phyloP scores from a whole-genome alignment of 2,888 invertebrate species.

The Gandaritis pyraliata region DNA sequence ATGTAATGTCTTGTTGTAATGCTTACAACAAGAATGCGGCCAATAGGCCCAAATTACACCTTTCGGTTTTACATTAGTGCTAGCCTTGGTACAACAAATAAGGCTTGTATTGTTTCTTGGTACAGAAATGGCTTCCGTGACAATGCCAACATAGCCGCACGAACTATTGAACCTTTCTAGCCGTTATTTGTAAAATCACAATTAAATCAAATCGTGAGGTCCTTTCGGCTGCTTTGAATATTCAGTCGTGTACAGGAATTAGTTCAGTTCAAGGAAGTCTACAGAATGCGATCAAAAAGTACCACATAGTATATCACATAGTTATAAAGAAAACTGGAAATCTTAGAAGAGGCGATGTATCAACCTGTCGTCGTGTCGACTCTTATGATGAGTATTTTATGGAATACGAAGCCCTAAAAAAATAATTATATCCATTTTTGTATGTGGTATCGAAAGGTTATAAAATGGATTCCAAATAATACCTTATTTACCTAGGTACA shows the following conservation, averaged over 20 bases:
- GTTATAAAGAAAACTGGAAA: too few relatives aligned
- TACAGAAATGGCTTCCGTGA: slow-evolving; percentile 66
- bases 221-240: slow-evolving; percentile 56
- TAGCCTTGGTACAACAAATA: slow-evolving; percentile 52
- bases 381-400: too few relatives aligned
- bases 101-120: slow-evolving; percentile 44
- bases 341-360: too few relatives aligned
- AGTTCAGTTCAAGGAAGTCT: slow-evolving; percentile 30
- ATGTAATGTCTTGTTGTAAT: background rate
- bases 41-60: slow-evolving; percentile 47
- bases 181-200: slow-evolving; percentile 43
- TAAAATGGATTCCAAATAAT: too few relatives aligned
- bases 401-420: too few relatives aligned
- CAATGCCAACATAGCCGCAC: slow-evolving; percentile 53
- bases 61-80: slow-evolving; percentile 57
- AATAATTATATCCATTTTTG: too few relatives aligned
- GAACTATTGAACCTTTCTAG: slow-evolving; percentile 49
- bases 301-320: too few relatives aligned
- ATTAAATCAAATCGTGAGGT: slow-evolving; percentile 49
- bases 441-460: too few relatives aligned
- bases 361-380: too few relatives aligned
- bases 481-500: too few relatives aligned
- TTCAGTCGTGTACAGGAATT: slow-evolving; percentile 36
- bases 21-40: slow-evolving; percentile 5
- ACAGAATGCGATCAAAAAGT: background rate